Evolutionary conservation across 37 sponge, comb jelly and placozoan genomes (phyloP), one percentile per base, ranked within the genome.

Genomic region (Eunapius fragilis): DNA sequence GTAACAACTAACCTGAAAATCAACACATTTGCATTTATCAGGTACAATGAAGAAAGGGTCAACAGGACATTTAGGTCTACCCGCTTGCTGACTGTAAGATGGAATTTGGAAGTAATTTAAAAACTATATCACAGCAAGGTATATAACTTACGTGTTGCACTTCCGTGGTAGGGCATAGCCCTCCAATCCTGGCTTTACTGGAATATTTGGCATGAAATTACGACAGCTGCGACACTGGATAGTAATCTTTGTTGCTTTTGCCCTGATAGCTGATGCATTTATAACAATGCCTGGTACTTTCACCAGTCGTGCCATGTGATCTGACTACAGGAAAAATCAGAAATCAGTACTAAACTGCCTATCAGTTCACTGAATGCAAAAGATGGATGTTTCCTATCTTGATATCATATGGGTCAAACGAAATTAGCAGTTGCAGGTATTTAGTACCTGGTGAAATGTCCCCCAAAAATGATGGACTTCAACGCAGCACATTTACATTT

Each of bases 1-100:
- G 22, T 1, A 1, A 70, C 25, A 22, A 48, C 68, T 19, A 27
- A 95, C 96, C 91, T 98, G 99, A 72, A 91, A 98, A 85, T 98
- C 99, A 71, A 98, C 97, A 87, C 99, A 98, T 82, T 95, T 95
- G 87, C 99, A 98, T 84, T 97, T 98, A 85, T 98, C 99, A 76
- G 99, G 99, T 0, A 98, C 96, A 68, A 98, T 97, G 81, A 92
- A 94, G 91, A 91, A 98, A 19, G 99, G 97, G 67, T 98, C 99
- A 2, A 98, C 70, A 2, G 97, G 96, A 74, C 99, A 98, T 80
- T 95, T 95, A 41, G 92, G 87, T 37, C 90, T 73, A 0, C 99
- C 99, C 28, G 93, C 84, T 47, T 92, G 92, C 22, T 95, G 94
- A 0, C 95, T 98, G 78, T 14, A 28, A 30, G 28, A 4, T 17